These are phyloP conservation scores for Tetranychus truncatus DNA, from an alignment of 2,888 invertebrate genomes.

Conservation along the genomic window DNA sequence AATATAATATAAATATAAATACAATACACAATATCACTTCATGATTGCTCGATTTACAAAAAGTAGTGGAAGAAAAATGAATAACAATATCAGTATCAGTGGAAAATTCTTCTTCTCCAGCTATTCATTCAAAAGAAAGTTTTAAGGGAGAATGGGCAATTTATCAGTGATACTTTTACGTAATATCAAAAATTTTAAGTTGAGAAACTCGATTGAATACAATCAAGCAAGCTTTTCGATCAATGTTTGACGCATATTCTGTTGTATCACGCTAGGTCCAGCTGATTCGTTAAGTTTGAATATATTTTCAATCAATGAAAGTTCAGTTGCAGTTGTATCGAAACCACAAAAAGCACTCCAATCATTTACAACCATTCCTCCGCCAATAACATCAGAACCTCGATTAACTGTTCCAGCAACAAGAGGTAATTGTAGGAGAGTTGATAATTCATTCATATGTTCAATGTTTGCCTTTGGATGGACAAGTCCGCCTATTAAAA, in stretches of 20 bases:
- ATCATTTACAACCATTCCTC: constrained; percentile 90
- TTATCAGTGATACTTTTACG: no score
- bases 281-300: constrained; percentile 75
- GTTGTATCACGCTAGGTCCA: constrained; percentile 16
- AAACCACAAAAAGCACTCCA: constrained; percentile 95
- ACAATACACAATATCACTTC: no score
- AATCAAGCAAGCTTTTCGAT: constrained; percentile 16
- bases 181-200: no score
- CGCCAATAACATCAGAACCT: constrained; percentile 86
- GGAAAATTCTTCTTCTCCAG: no score
- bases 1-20: no score
- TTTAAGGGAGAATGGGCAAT: no score
- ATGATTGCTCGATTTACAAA: no score
- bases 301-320: constrained; percentile 89
- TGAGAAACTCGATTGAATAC: background rate
- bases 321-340: constrained; percentile 94
- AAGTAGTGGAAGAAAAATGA: no score
- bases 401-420: constrained; percentile 93
- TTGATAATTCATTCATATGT: constrained; percentile 89
- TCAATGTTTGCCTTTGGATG: constrained; percentile 85
- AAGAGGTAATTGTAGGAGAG: constrained; percentile 85
- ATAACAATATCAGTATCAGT: no score
- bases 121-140: no score
- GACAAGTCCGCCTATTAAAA: constrained; percentile 33
- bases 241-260: constrained; percentile 21